phyloP scores from a whole-genome alignment of 2,113 vertebrate genomes.

The Phrynosoma platyrhinos region DNA sequence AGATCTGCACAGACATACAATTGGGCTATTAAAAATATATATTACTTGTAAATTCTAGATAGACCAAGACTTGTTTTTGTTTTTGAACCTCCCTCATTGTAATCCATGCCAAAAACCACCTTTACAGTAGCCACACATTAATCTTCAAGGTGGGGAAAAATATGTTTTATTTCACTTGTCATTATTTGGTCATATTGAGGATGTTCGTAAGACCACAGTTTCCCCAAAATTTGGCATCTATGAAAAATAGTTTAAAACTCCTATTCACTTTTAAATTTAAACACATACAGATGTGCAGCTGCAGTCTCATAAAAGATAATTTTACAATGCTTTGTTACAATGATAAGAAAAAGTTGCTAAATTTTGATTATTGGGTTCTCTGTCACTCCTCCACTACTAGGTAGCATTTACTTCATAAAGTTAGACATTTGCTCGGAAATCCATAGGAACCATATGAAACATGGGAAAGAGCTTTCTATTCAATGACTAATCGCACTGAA shows the following conservation, averaged over 20 bases:
- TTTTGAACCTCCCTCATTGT: neutral
- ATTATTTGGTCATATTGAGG: constrained; percentile 26
- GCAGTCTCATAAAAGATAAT: constrained; percentile 23
- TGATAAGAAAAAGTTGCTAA: neutral
- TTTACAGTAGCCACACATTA: neutral
- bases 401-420: constrained; percentile 25
- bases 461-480: neutral
- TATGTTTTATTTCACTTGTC: constrained; percentile 19
- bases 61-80: neutral
- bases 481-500: neutral
- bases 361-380: constrained; percentile 31
- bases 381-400: rapidly evolving
- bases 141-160: neutral
- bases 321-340: constrained; percentile 5
- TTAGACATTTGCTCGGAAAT: neutral
- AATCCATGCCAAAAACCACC: neutral
- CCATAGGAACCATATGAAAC: neutral
- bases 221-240: constrained; percentile 1
- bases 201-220: constrained; percentile 1
- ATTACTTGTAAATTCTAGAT: neutral
- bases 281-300: constrained; percentile 29
- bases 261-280: neutral
- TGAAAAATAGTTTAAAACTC: constrained; percentile 2
- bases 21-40: neutral
- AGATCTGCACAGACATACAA: neutral